Evolutionary conservation across 2,113 vertebrate genomes (phyloP), one percentile per base, ranked within the genome.

Genomic region (Vimba vimba): DNA sequence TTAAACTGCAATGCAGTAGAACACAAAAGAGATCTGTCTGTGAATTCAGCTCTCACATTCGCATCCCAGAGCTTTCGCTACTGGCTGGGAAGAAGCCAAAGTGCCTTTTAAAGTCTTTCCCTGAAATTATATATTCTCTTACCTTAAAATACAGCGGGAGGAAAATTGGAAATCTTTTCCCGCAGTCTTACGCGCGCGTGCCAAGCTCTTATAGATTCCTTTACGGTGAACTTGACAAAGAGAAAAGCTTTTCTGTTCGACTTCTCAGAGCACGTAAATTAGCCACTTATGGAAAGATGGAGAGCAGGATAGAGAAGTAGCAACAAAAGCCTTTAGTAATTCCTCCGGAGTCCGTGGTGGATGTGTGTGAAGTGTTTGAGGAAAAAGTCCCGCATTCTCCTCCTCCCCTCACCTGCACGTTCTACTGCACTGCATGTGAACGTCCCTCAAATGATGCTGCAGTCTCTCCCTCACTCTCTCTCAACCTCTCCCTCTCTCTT

Each of bases 391-490:
- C 93, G 94, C 96, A 96, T 95, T 96, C 96, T 96, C 93, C 92
- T 93, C 94, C 93, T 91, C 93, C 92, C 95, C 92, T 96, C 96
- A 97, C 97, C 97, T 98, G 97, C 95, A 95, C 96, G 87, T 89
- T 88, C 90, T 91, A 88, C 93, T 93, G 94, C 96, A 95, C 96
- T 96, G 96, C 96, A 94, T 93, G 95, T 95, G 95, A 96, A 95
- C 95, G 95, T 96, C 94, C 96, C 96, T 94, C 94, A 93, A 95
- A 96, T 95, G 96, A 97, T 97, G 96, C 96, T 97, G 97, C 97
- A 97, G 96, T 95, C 94, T 95, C 94, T 91, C 93, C 88, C 93
- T 85, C 93, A 79, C 82, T 86, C 92, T 88, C 88, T 83, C 87
- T 90, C 88, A 76, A 88, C 84, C 90, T 75, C 75, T 59, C 90